A percentile compares a stretch with the other conserved stretches of the same genome.
Conservation (phyloP, 2,113 vertebrate species). For the Entosphenus tridentatus region DNA sequence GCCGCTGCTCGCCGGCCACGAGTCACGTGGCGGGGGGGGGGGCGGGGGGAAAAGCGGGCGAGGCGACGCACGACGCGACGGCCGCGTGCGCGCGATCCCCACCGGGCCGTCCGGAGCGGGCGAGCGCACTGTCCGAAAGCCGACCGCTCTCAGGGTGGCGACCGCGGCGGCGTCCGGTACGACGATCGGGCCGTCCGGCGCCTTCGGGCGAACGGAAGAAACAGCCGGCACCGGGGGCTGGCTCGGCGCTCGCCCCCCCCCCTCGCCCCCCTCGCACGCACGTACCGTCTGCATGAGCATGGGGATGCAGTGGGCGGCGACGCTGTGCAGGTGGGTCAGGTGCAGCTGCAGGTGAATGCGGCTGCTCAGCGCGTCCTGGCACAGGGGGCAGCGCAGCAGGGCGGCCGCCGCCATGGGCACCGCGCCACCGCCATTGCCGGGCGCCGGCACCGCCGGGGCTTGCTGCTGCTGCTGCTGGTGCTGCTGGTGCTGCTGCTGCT, state of each 20-base stretch:
- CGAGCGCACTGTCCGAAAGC: too few species aligned
- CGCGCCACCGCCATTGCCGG: constrained; percentile 19
- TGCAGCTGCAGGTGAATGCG: constrained; percentile 98
- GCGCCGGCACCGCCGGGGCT: constrained; percentile 9
- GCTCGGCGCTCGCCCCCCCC: neutral
- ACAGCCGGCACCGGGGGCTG: too few species aligned
- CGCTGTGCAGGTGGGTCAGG: constrained; percentile 93
- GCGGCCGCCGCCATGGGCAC: constrained; percentile 17
- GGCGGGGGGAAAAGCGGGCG: constrained; percentile 19
- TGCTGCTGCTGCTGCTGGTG: constrained; percentile 23
- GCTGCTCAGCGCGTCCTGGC: constrained; percentile 98
- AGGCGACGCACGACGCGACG: constrained; percentile 12
- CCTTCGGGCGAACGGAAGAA: too few species aligned
- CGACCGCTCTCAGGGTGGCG: too few species aligned
- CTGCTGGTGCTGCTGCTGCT: constrained; percentile 19
- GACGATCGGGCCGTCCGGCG: too few species aligned
- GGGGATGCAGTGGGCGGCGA: constrained; percentile 92
- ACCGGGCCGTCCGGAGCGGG: too few species aligned
- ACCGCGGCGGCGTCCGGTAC: too few species aligned
- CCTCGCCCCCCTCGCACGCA: constrained; percentile 9
- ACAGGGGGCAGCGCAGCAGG: constrained; percentile 89
- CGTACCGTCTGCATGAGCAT: constrained; percentile 27
- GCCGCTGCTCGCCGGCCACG: neutral
- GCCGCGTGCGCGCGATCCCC: too few species aligned
- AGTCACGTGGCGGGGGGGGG: constrained; percentile 11